Conservation (phyloP, 1,140 invertebrate species). For the Drosophila watanabei region DNA sequence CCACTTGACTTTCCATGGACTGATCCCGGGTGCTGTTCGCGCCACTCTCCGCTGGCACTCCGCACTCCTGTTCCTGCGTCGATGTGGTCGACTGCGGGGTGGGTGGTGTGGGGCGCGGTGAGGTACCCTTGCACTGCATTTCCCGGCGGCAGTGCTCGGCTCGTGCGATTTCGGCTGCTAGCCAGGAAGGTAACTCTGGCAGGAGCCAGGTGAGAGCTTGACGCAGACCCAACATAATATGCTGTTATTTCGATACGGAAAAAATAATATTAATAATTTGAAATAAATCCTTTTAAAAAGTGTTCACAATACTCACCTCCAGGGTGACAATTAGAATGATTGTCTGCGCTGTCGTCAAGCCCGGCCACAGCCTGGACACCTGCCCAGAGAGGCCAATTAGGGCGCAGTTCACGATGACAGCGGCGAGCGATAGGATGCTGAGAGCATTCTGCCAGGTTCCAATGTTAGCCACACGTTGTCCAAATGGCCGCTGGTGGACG, state of each 20-base stretch:
- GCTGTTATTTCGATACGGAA: conserved; percentile 86
- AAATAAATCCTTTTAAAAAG: not conserved
- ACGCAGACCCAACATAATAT: conserved; percentile 94
- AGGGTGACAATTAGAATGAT: conserved; percentile 95
- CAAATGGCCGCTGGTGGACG: conserved; percentile 97
- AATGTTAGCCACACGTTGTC: conserved; percentile 95
- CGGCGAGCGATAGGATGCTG: conserved; percentile 96
- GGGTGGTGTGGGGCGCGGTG: conserved; percentile 83
- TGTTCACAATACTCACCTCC: conserved; percentile 87
- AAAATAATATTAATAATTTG: not conserved
- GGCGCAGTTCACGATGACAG: conserved; percentile 97
- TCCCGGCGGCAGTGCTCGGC: conserved; percentile 92
- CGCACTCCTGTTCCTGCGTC: conserved; percentile 76
- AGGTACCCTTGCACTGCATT: conserved; percentile 87
- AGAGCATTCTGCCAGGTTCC: conserved; percentile 99
- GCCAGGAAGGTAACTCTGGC: conserved; percentile 96
- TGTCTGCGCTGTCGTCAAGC: conserved; percentile 93
- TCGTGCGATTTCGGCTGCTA: conserved; percentile 95
- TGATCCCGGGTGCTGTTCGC: conserved; percentile 72
- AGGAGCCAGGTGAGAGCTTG: conserved; percentile 91
- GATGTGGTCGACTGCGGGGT: conserved; percentile 83
- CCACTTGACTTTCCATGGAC: conserved; percentile 79
- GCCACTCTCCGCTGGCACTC: conserved; percentile 45
- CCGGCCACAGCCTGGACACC: conserved; percentile 94
- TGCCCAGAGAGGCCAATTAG: conserved; percentile 96